Conservation (phyloP, 2,888 invertebrate species). For the Bugula neritina region DNA sequence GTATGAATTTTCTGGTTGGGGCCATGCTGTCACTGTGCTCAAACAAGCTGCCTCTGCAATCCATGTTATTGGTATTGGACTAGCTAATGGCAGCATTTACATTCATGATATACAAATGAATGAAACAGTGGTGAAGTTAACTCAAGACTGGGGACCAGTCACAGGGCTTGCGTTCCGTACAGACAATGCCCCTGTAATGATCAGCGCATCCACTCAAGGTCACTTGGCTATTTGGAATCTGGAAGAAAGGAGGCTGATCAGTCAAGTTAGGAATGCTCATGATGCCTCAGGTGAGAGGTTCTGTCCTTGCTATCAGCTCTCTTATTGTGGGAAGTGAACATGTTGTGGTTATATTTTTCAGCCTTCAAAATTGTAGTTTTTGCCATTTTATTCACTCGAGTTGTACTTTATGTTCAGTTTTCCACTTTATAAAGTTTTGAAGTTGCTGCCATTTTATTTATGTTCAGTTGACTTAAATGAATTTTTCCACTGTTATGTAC, state of each 20-base stretch:
- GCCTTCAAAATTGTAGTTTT: too few species aligned
- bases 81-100: slow-evolving; percentile 73
- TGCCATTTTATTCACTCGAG: too few species aligned
- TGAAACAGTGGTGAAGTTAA: slow-evolving; percentile 73
- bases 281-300: slow-evolving; percentile 36
- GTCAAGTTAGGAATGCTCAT: slow-evolving; percentile 77
- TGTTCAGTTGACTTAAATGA: neutral
- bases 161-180: slow-evolving; percentile 75
- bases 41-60: slow-evolving; percentile 87
- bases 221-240: slow-evolving; percentile 91
- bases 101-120: slow-evolving; percentile 82
- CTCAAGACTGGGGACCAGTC: slow-evolving; percentile 86
- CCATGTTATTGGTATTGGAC: slow-evolving; percentile 83
- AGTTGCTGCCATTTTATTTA: too few species aligned
- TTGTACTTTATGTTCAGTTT: too few species aligned
- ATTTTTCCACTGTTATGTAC: too few species aligned
- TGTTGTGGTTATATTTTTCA: too few species aligned
- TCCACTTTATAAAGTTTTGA: too few species aligned
- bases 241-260: slow-evolving; percentile 61
- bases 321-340: too few species aligned
- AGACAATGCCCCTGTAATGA: slow-evolving; percentile 79
- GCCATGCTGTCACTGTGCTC: slow-evolving; percentile 64
- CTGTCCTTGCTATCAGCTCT: too few species aligned
- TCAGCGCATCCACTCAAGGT: slow-evolving; percentile 73
- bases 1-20: slow-evolving; percentile 74